Percentiles rank a stretch among this genome's conserved stretches.
Conservation (phyloP, 1,140 invertebrate genomes). For the Lordiphosa clarofinis region DNA sequence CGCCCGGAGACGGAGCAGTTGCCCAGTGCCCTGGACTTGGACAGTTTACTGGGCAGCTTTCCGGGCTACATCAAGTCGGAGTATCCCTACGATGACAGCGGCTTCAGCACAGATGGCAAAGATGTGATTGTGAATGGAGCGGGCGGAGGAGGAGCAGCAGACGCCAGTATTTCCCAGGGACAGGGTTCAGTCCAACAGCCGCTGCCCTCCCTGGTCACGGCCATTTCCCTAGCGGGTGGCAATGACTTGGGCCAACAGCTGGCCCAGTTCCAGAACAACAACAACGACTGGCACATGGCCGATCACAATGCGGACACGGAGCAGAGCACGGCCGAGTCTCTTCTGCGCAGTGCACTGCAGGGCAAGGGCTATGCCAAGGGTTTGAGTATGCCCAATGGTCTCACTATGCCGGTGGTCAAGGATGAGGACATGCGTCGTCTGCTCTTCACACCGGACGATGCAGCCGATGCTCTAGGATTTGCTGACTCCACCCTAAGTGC, state of each 20-base stretch:
- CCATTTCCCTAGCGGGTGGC: slow-evolving; percentile 81
- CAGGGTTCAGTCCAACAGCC: slow-evolving; percentile 49
- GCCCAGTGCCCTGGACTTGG: slow-evolving; percentile 83
- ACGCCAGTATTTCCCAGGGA: slow-evolving; percentile 44
- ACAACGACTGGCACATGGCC: slow-evolving; percentile 89
- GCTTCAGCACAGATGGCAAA: slow-evolving; percentile 85
- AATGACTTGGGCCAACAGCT: slow-evolving; percentile 67
- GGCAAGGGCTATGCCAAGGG: slow-evolving; percentile 83
- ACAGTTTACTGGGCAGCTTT: slow-evolving; percentile 83
- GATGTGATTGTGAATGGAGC: slow-evolving; percentile 79
- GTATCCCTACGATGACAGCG: slow-evolving; percentile 85
- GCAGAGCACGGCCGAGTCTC: slow-evolving; percentile 84
- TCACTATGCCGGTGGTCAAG: slow-evolving; percentile 79
- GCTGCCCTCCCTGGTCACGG: slow-evolving; percentile 74
- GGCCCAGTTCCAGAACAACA: slow-evolving; percentile 85
- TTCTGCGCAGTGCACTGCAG: slow-evolving; percentile 89
- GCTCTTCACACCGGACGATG: slow-evolving; percentile 76
- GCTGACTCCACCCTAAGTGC: slow-evolving; percentile 70
- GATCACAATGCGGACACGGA: slow-evolving; percentile 85
- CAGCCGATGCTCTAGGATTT: slow-evolving; percentile 70
- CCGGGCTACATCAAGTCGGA: slow-evolving; percentile 83
- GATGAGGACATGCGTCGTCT: slow-evolving; percentile 80
- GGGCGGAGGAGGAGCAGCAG: slow-evolving; percentile 20
- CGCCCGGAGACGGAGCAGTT: slow-evolving; percentile 81
- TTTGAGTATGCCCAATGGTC: slow-evolving; percentile 82